Evolutionary conservation across 2,797 vertebrate genomes (phyloP).

Genomic region (Oreochromis grahami): DNA sequence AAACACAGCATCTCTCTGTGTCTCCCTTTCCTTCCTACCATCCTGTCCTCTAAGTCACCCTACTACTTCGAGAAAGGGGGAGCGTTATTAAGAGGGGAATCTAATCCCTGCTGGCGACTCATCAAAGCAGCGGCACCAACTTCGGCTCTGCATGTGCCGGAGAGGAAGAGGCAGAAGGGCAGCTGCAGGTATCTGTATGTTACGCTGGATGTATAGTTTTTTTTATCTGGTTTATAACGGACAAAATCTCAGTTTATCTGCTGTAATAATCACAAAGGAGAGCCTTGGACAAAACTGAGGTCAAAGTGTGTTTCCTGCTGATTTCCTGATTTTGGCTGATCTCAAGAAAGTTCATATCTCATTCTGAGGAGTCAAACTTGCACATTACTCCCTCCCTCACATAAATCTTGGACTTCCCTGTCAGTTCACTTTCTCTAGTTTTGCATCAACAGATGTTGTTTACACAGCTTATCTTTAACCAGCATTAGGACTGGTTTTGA

Average conservation of each 20-base stretch:
- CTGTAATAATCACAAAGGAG: neutral
- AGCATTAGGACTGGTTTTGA: neutral
- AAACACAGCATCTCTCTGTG: slow-evolving; percentile 55
- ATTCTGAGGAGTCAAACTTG: neutral
- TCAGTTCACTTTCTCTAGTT: neutral
- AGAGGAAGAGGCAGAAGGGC: slow-evolving; percentile 35
- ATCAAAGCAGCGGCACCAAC: slow-evolving; percentile 62
- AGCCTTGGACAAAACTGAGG: neutral
- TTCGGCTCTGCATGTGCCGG: slow-evolving; percentile 29
- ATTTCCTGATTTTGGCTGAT: neutral
- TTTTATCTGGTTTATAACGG: slow-evolving; percentile 1
- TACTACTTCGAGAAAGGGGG: slow-evolving; percentile 66
- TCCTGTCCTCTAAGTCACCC: slow-evolving; percentile 69
- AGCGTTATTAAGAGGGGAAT: slow-evolving; percentile 71
- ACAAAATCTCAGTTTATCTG: neutral
- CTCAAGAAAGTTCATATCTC: neutral
- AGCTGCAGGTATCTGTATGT: slow-evolving; percentile 39
- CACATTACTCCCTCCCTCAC: neutral
- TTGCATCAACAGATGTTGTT: rapidly evolving
- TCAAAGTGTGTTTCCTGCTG: neutral
- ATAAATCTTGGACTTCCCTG: neutral
- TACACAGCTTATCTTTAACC: rapidly evolving
- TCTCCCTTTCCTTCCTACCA: slow-evolving; percentile 35
- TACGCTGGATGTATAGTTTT: slow-evolving; percentile 14
- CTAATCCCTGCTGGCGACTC: slow-evolving; percentile 65